These are phyloP conservation scores for Corythornis vintsioides DNA, from an alignment of 2,113 vertebrate species.

Conservation along the genomic window DNA sequence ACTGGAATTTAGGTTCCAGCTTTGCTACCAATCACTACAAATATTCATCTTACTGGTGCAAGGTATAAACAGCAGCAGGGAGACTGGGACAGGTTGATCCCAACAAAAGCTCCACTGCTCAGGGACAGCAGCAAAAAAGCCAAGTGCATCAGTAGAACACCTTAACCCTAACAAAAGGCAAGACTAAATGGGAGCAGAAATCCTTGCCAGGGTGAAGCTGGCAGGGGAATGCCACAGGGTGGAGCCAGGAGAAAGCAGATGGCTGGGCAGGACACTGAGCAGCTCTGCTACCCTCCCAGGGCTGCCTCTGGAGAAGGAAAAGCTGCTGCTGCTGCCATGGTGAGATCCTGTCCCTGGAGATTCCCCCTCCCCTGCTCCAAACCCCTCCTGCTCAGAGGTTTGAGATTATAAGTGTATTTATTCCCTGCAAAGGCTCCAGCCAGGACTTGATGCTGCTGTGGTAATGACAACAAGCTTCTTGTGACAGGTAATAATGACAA, in stretches of 20 bases:
- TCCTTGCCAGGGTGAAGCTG: neutral
- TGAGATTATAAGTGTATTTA: neutral
- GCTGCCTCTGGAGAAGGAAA: neutral
- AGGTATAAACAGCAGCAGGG: neutral
- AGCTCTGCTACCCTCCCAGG: accelerated
- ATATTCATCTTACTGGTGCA: neutral
- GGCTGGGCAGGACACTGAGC: neutral
- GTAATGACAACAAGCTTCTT: neutral
- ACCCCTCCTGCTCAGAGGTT: neutral
- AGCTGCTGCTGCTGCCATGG: neutral
- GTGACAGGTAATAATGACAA: neutral
- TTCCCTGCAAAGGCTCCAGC: neutral
- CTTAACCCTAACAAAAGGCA: neutral
- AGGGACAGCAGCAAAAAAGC: neutral
- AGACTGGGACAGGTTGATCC: accelerated
- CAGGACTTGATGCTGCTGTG: neutral
- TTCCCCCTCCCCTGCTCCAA: neutral
- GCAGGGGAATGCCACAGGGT: constrained; percentile 18
- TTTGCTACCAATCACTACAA: accelerated
- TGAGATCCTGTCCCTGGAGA: neutral
- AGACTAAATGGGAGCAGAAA: neutral
- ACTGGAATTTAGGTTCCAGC: neutral
- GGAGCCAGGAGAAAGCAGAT: constrained; percentile 51
- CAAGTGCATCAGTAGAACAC: accelerated
- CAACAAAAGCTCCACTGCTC: neutral